Evolutionary conservation across 64 coral and sea anemone species (phyloP).

Genomic region (Porites australiensis): DNA sequence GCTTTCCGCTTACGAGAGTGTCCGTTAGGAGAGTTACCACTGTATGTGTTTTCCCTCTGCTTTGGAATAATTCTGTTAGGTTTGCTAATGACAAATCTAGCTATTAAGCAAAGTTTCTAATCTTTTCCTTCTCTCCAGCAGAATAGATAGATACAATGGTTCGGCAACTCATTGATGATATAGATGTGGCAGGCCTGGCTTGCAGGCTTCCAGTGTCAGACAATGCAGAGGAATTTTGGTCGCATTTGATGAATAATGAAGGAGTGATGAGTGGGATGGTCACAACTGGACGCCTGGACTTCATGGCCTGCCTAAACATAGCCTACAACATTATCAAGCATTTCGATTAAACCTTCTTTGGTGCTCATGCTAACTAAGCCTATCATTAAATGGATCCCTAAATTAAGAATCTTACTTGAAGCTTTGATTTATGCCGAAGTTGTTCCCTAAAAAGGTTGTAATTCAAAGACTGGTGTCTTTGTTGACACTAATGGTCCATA

Average conservation of each 20-base stretch:
- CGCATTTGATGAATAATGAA: slow-evolving; percentile 83
- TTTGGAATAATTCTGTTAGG: no score
- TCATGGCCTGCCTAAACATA: slow-evolving; percentile 84
- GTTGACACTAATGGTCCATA: slow-evolving; percentile 78
- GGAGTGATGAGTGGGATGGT: slow-evolving; percentile 90
- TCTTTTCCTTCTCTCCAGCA: not conserved
- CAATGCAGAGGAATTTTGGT: slow-evolving; percentile 89
- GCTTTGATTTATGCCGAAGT: slow-evolving; percentile 85
- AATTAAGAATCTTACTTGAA: slow-evolving; percentile 80
- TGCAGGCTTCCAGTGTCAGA: slow-evolving; percentile 92
- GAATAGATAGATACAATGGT: slow-evolving; percentile 82
- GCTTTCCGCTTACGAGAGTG: no score
- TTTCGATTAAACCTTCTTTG: slow-evolving; percentile 89
- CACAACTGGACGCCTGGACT: slow-evolving; percentile 87
- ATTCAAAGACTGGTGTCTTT: slow-evolving; percentile 93
- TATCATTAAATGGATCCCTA: slow-evolving; percentile 90
- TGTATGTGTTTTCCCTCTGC: no score
- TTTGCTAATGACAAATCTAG: no score
- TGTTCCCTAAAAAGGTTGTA: slow-evolving; percentile 78
- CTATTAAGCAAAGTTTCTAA: no score
- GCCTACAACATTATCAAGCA: slow-evolving; percentile 87
- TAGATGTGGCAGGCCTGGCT: slow-evolving; percentile 85
- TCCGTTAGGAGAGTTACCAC: no score
- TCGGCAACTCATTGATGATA: slow-evolving; percentile 59
- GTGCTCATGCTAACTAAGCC: slow-evolving; percentile 89